Evolutionary conservation across 2,888 invertebrate genomes (phyloP), one percentile per base, ranked within the genome.

Genomic region (Poecilobothrus nobilitatus): DNA sequence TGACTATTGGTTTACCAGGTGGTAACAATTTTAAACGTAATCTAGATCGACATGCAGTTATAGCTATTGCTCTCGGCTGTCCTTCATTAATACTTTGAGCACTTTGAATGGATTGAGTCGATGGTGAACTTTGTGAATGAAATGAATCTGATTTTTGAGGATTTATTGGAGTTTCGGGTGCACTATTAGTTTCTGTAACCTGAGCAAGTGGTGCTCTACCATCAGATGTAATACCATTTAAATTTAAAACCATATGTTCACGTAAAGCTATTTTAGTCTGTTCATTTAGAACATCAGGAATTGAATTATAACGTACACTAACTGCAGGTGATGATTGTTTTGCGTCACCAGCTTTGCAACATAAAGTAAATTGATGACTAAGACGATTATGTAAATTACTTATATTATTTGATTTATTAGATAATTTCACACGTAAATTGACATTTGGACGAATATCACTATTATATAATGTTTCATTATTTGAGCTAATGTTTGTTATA

Each of bases 281-380:
- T 18, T 33, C 34, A 15, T 18, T 20, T 4, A 71, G 74, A 61
- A 74, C 75, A 70, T 80, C 80, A 12, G 78, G 76, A 71, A 79
- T 72, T 66, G 81, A 81, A 73, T 80, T 81, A 68, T 81, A 81
- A 5, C 80, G 79, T 66, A 81, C 81, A 12, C 79, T 78, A 3
- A 81, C 80, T 9, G 81, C 80, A 4, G 81, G 80, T 21, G 81
- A 80, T 70, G 77, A 71, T 62, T 79, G 80, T 68, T 78, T 78
- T 66, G 81, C 80, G 6, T 12, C 18, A 18, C 5, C 53, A 0
- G 78, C 78, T 71, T 79, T 78, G 71, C 82, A 82, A 71, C 82
- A 82, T 68, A 82, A 74, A 67, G 79, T 78, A 68, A 82, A 81
- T 71, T 80, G 80, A 74, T 81, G 81, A 67, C 81, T 82, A 34